A percentile compares a stretch with the other conserved stretches of the same genome.
Conservation (phyloP, 1,140 invertebrate genomes). For the Drosophila nigrodunni region DNA sequence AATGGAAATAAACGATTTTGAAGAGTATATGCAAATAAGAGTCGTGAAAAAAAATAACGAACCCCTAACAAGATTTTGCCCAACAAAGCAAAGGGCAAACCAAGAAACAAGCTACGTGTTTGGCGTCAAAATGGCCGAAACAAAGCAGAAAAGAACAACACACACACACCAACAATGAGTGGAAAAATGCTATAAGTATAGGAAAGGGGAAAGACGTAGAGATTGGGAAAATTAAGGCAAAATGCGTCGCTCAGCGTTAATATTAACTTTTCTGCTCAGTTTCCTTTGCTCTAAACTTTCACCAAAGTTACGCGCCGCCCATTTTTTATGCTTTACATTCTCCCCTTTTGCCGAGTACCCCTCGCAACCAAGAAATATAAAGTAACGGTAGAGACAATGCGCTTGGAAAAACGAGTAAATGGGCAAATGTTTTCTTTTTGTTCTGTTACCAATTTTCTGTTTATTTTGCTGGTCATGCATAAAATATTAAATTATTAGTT, state of each 20-base stretch:
- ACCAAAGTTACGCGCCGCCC: slow-evolving; percentile 56
- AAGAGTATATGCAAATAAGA: slow-evolving; percentile 76
- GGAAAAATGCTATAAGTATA: neutral
- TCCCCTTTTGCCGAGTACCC: no score
- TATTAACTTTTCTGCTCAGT: slow-evolving; percentile 80
- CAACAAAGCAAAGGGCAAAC: slow-evolving; percentile 62
- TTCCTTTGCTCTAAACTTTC: slow-evolving; percentile 67
- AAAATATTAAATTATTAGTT: slow-evolving; percentile 83
- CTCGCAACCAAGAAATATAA: slow-evolving; percentile 23
- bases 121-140: slow-evolving; percentile 72
- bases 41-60: slow-evolving; percentile 55
- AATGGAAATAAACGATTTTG: slow-evolving; percentile 51
- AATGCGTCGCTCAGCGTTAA: slow-evolving; percentile 77
- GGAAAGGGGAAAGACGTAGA: neutral
- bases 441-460: slow-evolving; percentile 62
- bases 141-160: slow-evolving; percentile 17
- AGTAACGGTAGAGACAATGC: slow-evolving; percentile 46
- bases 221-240: slow-evolving; percentile 66
- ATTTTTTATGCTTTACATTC: slow-evolving; percentile 54
- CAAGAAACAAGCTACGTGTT: slow-evolving; percentile 67
- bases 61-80: slow-evolving; percentile 72
- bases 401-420: slow-evolving; percentile 35
- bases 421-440: slow-evolving; percentile 44
- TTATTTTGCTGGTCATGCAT: slow-evolving; percentile 79
- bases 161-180: slow-evolving; percentile 1